Percentiles rank a stretch among this genome's conserved stretches.
Evolutionary conservation across 2,113 vertebrate genomes (phyloP).

Genomic region (Gopherus flavomarginatus): DNA sequence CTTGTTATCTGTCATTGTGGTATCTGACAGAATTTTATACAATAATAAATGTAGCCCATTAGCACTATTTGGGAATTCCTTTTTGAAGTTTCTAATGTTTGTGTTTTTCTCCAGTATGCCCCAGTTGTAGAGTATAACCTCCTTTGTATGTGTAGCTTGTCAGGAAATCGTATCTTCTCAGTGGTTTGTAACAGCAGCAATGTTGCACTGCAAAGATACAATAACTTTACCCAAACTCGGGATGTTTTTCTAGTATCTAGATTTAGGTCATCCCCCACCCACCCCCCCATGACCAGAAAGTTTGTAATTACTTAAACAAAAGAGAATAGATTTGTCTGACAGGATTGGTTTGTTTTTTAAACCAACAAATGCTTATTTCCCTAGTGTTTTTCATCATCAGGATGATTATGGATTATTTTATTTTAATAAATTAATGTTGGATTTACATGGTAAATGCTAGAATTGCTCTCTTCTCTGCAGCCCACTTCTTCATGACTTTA

Average conservation of each 20-base stretch:
- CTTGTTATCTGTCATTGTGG: background rate
- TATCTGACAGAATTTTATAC: constrained; percentile 19
- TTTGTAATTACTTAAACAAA: background rate
- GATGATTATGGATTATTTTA: constrained; percentile 31
- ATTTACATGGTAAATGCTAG: background rate
- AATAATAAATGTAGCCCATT: constrained; percentile 26
- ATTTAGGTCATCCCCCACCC: constrained; percentile 38
- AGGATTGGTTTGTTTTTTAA: constrained; percentile 54
- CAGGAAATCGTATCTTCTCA: constrained; percentile 64
- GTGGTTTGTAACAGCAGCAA: background rate
- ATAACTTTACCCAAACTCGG: constrained; percentile 50
- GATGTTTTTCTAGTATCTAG: constrained; percentile 33
- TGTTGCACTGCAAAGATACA: background rate
- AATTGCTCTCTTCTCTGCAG: constrained; percentile 31
- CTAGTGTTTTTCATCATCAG: constrained; percentile 53
- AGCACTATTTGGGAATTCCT: constrained; percentile 35
- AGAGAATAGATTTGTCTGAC: constrained; percentile 31
- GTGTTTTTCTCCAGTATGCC: constrained; percentile 7
- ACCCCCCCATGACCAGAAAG: constrained; percentile 17
- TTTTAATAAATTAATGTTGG: constrained; percentile 27
- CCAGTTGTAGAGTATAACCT: constrained; percentile 50
- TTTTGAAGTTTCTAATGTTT: constrained; percentile 58
- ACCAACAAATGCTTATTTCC: constrained; percentile 40
- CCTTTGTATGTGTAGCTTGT: background rate
- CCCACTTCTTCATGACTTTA: background rate